Conservation (phyloP, 2,113 vertebrate genomes). For the Poecilia latipinna region DNA sequence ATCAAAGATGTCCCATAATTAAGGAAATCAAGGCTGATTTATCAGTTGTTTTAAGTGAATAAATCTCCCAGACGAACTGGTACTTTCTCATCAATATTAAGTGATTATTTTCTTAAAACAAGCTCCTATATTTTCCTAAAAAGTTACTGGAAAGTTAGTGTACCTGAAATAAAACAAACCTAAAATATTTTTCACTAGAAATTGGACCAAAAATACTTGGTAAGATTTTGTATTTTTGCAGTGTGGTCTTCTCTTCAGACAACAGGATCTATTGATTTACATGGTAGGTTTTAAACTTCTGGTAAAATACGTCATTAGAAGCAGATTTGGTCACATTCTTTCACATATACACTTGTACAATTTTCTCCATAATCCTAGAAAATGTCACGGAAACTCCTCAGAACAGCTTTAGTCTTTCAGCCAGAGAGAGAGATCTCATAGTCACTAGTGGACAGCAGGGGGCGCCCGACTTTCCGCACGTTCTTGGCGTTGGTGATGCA, state of each 20-base stretch:
- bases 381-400: slow-evolving; percentile 22
- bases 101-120: too few relatives aligned
- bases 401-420: slow-evolving; percentile 81
- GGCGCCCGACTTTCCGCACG: slow-evolving; percentile 85
- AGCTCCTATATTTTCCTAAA: too few relatives aligned
- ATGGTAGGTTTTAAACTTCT: slow-evolving; percentile 66
- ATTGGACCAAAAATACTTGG: too few relatives aligned
- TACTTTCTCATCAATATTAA: too few relatives aligned
- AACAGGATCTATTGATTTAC: slow-evolving; percentile 57
- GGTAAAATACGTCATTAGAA: slow-evolving; percentile 63
- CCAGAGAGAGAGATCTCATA: slow-evolving; percentile 95
- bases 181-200: too few relatives aligned
- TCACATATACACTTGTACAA: slow-evolving; percentile 44
- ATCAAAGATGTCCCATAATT: too few relatives aligned
- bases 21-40: too few relatives aligned
- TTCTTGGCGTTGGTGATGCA: slow-evolving; percentile 94
- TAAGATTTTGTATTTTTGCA: too few relatives aligned
- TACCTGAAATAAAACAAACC: too few relatives aligned
- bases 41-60: too few relatives aligned
- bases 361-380: slow-evolving; percentile 40
- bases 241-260: slow-evolving; percentile 18
- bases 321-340: slow-evolving; percentile 60
- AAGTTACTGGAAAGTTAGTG: too few relatives aligned
- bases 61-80: too few relatives aligned
- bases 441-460: slow-evolving; percentile 87